These are phyloP conservation scores for Volucella inanis DNA, from an alignment of 2,888 invertebrate genomes.

Conservation along the genomic window DNA sequence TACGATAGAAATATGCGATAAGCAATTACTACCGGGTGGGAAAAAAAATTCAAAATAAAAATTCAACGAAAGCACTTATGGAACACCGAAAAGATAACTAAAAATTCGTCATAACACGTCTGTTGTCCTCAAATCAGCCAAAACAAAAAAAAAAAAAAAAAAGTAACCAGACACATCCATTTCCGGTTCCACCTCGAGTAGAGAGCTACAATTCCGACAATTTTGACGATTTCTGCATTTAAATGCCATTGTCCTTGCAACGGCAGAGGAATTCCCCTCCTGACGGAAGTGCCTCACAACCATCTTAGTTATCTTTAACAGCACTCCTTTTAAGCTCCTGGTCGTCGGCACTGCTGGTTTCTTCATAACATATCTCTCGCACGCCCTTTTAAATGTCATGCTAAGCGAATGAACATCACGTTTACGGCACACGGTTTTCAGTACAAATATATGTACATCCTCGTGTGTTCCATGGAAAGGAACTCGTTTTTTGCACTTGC, in stretches of 20 bases:
- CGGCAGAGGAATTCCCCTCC: conserved; percentile 33
- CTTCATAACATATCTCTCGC: conserved; percentile 41
- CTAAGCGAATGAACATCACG: background rate
- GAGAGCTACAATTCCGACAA: conserved; percentile 48
- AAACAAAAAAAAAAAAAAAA: background rate
- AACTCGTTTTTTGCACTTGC: conserved; percentile 1
- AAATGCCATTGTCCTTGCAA: conserved; percentile 48
- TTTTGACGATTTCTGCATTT: conserved; percentile 16
- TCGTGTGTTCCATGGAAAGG: background rate
- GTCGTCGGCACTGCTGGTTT: background rate
- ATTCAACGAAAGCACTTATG: conserved; percentile 40
- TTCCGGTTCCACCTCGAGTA: conserved; percentile 8
- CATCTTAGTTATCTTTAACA: conserved; percentile 41
- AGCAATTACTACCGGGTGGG: background rate
- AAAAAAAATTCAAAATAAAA: conserved; percentile 25
- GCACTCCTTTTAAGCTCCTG: background rate
- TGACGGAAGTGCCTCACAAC: conserved; percentile 53
- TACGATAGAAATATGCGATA: conserved; percentile 36
- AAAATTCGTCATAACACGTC: too few species aligned
- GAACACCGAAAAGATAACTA: background rate
- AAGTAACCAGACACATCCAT: background rate
- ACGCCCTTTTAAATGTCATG: conserved; percentile 68
- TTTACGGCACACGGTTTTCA: too few species aligned
- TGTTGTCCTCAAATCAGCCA: conserved; percentile 16
- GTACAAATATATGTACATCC: too few species aligned